Conservation (phyloP, 2,113 vertebrate genomes). For the Burhinus bistriatus region DNA sequence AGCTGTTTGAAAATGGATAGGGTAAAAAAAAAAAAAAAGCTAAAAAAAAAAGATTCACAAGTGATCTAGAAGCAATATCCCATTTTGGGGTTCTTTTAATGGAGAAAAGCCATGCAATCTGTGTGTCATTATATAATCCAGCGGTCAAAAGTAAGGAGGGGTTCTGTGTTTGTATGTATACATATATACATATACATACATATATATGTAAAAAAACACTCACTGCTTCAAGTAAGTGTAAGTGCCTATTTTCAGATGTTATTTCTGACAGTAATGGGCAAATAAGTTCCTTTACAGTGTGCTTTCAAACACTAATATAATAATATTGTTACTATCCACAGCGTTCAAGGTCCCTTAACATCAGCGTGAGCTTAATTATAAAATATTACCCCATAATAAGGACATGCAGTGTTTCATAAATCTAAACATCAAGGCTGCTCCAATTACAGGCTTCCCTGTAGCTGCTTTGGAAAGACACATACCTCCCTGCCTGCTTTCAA, state of each 20-base stretch:
- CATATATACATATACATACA: accelerated
- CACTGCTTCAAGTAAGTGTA: background rate
- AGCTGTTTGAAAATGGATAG: background rate
- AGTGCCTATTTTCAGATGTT: background rate
- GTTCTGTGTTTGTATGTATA: background rate
- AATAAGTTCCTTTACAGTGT: background rate
- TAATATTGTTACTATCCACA: background rate
- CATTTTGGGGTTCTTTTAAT: background rate
- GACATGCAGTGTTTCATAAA: background rate
- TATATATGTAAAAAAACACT: background rate
- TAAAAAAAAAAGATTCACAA: background rate
- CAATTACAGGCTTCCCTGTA: background rate
- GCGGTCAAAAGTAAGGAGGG: background rate
- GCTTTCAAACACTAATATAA: background rate
- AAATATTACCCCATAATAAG: background rate
- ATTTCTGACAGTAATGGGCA: background rate
- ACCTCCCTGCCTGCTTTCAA: background rate
- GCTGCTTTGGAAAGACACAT: background rate
- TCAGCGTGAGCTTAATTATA: slow-evolving; percentile 3
- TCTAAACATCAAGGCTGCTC: background rate
- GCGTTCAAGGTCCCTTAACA: background rate
- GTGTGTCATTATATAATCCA: background rate
- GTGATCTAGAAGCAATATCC: background rate
- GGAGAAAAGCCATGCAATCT: background rate
- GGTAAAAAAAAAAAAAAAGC: background rate